Evolutionary conservation across 92 coral and sea anemone genomes (phyloP).

Genomic region (Montipora capitata): DNA sequence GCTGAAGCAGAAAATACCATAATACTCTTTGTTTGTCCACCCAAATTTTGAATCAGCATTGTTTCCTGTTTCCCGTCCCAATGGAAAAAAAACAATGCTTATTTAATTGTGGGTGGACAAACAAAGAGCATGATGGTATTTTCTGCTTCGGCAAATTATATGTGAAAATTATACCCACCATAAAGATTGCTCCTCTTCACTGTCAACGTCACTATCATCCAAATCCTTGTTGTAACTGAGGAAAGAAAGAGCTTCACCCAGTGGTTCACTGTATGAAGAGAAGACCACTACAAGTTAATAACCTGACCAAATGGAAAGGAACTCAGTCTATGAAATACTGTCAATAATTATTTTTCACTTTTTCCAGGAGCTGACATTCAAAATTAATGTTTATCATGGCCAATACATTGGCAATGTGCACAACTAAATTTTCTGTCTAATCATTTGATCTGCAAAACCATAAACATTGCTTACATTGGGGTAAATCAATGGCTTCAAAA

Average conservation of each 20-base stretch:
- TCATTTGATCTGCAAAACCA: no score
- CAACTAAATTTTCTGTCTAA: no score
- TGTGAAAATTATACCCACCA: constrained; percentile 8
- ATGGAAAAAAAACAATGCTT: not conserved
- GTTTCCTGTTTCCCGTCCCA: no score
- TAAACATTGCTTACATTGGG: not conserved
- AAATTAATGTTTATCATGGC: no score
- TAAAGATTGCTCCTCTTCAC: constrained; percentile 19
- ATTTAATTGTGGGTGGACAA: not conserved
- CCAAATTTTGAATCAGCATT: no score
- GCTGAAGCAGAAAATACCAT: no score
- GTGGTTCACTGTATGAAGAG: constrained; percentile 3
- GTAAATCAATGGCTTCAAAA: not conserved
- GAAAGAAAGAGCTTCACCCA: not conserved
- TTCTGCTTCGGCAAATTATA: not conserved
- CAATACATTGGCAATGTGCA: no score
- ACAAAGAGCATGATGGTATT: not conserved
- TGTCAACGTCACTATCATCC: constrained; percentile 9
- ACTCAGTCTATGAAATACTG: no score
- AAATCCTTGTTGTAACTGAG: not conserved
- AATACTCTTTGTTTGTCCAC: no score
- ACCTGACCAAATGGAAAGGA: no score
- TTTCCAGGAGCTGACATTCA: no score
- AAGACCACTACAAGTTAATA: not conserved
- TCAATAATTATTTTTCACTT: no score